A percentile compares a stretch with the other conserved stretches of the same genome.
Conservation (phyloP, 2,113 vertebrate species). For the Cyanistes caeruleus region DNA sequence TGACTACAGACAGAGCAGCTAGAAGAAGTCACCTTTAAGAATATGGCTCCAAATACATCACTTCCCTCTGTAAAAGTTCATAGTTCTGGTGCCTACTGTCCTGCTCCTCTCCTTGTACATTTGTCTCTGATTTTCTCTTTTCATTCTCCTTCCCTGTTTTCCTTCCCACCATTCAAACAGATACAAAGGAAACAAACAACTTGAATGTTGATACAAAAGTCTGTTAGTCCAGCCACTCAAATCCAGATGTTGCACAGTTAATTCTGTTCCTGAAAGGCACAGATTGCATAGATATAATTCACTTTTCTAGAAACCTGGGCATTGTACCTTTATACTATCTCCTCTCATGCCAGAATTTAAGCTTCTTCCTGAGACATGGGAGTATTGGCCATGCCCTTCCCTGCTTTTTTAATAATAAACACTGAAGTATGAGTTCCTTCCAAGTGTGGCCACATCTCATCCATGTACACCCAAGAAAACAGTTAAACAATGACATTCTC, state of each 20-base stretch:
- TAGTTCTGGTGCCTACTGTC: not conserved
- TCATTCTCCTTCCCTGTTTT: not conserved
- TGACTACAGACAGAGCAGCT: not conserved
- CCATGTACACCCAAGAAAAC: not conserved
- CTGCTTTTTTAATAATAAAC: not conserved
- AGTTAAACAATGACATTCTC: conserved; percentile 43
- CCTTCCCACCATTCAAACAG: not conserved
- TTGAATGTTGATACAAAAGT: not conserved
- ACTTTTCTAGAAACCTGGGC: not conserved
- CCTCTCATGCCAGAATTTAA: not conserved
- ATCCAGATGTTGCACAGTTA: not conserved
- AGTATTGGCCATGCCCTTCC: not conserved
- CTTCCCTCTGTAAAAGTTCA: not conserved
- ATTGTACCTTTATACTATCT: not conserved
- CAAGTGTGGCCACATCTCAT: not conserved
- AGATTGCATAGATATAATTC: not conserved
- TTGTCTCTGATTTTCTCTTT: not conserved
- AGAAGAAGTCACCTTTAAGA: not conserved
- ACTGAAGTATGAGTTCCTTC: not conserved
- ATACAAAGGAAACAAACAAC: not conserved
- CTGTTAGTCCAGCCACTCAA: not conserved
- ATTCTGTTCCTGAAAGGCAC: not conserved
- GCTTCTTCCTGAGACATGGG: not conserved
- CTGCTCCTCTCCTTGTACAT: not conserved
- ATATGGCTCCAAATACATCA: not conserved